These are phyloP conservation scores for Aulostomus chinensis DNA, from an alignment of 2,797 vertebrate species.

Conservation along the genomic window DNA sequence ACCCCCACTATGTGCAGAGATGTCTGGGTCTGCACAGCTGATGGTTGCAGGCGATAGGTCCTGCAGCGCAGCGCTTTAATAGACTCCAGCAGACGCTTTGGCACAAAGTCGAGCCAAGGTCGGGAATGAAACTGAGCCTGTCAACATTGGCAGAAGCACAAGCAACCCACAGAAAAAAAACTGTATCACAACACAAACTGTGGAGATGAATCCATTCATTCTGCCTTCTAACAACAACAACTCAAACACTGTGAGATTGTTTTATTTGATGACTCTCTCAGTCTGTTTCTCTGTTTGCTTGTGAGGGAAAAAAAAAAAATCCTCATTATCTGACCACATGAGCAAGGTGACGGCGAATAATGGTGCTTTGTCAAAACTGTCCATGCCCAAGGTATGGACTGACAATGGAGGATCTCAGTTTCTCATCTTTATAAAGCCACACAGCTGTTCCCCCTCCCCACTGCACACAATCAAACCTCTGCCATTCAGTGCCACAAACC, in stretches of 20 bases:
- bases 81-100: conserved; percentile 63
- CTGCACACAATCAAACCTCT: conserved; percentile 70
- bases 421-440: conserved; percentile 70
- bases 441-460: conserved; percentile 72
- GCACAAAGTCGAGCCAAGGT: conserved; percentile 56
- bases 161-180: conserved; percentile 64
- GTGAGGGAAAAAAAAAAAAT: conserved; percentile 36
- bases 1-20: conserved; percentile 19
- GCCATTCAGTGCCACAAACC: conserved; percentile 67
- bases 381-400: conserved; percentile 71
- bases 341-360: conserved; percentile 81
- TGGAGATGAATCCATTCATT: conserved; percentile 63
- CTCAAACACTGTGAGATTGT: conserved; percentile 49
- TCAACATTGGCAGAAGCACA: conserved; percentile 67
- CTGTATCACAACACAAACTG: conserved; percentile 42
- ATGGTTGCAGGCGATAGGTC: conserved; percentile 28
- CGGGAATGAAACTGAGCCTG: conserved; percentile 54
- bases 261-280: conserved; percentile 53
- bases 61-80: conserved; percentile 53
- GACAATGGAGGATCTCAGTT: conserved; percentile 71
- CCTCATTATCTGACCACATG: conserved; percentile 67
- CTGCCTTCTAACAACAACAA: conserved; percentile 39
- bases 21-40: conserved; percentile 23
- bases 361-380: conserved; percentile 72
- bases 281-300: conserved; percentile 42